phyloP scores from a whole-genome alignment of 2,113 vertebrate species.

The Urocynchramus pylzowi region DNA sequence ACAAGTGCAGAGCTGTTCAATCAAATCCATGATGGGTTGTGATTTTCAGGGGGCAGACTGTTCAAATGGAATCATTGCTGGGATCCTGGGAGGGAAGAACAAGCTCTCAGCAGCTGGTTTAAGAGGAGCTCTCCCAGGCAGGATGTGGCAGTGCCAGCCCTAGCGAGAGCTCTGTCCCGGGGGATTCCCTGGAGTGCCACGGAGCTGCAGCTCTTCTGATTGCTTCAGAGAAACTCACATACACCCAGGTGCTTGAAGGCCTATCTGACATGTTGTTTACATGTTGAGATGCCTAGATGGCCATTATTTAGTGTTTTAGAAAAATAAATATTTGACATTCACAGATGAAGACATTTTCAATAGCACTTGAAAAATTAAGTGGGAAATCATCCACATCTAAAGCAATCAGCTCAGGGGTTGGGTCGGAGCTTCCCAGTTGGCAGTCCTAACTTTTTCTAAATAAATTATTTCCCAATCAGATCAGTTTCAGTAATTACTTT shows the following conservation, averaged over 20 bases:
- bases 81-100: not conserved
- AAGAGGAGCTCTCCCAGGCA: not conserved
- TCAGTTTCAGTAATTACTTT: conserved; percentile 11
- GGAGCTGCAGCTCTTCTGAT: not conserved
- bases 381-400: not conserved
- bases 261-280: not conserved
- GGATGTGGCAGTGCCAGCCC: not conserved
- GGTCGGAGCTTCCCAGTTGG: not conserved
- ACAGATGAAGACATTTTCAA: conserved; percentile 12
- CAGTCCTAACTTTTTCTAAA: not conserved
- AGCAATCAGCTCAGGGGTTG: not conserved
- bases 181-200: not conserved
- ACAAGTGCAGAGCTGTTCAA: not conserved
- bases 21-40: not conserved
- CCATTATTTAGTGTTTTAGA: not conserved
- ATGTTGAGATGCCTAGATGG: not conserved
- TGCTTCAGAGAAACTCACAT: not conserved
- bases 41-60: not conserved
- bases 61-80: not conserved
- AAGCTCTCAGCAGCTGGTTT: not conserved
- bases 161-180: accelerated
- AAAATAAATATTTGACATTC: conserved; percentile 33
- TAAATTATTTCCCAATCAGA: conserved; percentile 24
- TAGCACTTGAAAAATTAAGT: conserved; percentile 21
- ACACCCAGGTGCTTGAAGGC: not conserved